These are phyloP conservation scores for Nyctalus aviator DNA, from an alignment of 2,797 vertebrate genomes.

Conservation along the genomic window DNA sequence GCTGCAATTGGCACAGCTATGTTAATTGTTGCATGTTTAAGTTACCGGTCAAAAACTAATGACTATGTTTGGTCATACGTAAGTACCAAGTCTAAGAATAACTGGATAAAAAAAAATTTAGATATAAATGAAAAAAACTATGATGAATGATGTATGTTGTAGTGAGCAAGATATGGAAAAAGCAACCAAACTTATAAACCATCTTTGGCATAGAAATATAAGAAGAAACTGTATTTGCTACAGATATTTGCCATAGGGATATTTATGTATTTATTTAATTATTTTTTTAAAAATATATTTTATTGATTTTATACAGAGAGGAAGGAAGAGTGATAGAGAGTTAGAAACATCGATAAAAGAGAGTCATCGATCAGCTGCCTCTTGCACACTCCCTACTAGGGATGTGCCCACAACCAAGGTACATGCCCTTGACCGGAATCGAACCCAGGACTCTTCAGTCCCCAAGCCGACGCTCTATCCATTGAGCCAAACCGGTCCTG, in stretches of 20 bases:
- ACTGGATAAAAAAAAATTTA: neutral
- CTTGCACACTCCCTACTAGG: no score
- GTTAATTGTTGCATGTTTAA: neutral
- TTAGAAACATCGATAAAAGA: no score
- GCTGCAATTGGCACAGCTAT: neutral
- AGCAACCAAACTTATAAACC: neutral
- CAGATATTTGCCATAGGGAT: neutral
- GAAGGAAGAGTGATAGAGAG: no score
- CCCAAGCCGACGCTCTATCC: no score
- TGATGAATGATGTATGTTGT: neutral
- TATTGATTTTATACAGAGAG: no score
- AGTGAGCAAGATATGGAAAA: neutral
- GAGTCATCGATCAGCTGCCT: no score
- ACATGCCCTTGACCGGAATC: no score
- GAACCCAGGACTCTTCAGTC: no score
- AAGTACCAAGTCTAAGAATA: slow-evolving; percentile 57
- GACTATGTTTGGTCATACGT: slow-evolving; percentile 65
- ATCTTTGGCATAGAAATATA: neutral
- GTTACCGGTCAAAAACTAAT: neutral
- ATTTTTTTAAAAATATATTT: no score
- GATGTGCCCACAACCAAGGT: no score
- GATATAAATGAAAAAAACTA: slow-evolving; percentile 3
- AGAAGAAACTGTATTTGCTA: slow-evolving; percentile 6
- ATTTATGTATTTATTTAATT: no score
- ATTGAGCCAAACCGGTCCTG: no score